Conservation (phyloP, 1,140 invertebrate species). For the Penaeus japonicus region DNA sequence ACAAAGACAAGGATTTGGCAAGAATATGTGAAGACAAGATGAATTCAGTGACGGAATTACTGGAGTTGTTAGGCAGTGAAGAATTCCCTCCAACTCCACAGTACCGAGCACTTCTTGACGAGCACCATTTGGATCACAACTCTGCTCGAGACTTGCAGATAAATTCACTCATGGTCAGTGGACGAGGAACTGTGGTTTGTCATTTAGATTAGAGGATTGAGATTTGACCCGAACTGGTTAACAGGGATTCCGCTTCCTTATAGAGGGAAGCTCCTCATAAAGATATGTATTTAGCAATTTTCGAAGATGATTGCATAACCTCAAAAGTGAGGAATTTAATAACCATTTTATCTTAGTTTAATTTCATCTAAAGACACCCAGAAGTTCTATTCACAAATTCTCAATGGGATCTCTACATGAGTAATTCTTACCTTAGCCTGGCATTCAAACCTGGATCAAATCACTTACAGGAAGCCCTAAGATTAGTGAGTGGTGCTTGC, state of each 20-base stretch:
- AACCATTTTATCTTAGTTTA: no score
- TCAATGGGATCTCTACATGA: no score
- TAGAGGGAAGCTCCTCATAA: no score
- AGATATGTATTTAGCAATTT: no score
- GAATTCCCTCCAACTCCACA: constrained; percentile 42
- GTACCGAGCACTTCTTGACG: constrained; percentile 59
- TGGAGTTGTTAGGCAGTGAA: constrained; percentile 68
- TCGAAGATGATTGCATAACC: no score
- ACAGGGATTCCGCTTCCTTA: no score
- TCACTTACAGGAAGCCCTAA: constrained; percentile 72
- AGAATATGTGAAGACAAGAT: constrained; percentile 88
- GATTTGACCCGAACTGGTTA: no score
- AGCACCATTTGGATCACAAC: constrained; percentile 53
- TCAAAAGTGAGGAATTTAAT: no score
- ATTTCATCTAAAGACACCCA: no score
- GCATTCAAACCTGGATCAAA: not conserved
- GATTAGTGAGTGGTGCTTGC: constrained; percentile 75
- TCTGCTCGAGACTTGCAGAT: constrained; percentile 56
- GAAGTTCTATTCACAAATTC: no score
- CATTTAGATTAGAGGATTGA: not conserved
- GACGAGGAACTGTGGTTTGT: not conserved
- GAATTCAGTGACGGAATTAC: constrained; percentile 78
- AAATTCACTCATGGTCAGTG: constrained; percentile 47
- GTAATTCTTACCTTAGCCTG: no score
- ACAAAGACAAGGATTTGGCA: constrained; percentile 87